These are phyloP conservation scores for Sylvietta virens DNA, from an alignment of 2,113 vertebrate species.

Conservation along the genomic window DNA sequence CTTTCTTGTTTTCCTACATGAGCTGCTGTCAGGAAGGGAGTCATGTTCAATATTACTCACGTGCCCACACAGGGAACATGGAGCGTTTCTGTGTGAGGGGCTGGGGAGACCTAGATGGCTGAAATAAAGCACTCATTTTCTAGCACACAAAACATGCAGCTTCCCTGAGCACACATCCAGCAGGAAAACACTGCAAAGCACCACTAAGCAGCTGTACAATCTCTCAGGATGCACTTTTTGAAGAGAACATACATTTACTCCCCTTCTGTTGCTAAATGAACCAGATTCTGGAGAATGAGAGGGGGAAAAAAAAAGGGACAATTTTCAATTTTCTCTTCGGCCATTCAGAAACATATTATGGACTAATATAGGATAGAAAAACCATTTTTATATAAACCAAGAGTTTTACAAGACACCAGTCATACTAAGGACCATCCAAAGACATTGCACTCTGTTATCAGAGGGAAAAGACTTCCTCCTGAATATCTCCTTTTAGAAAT, in stretches of 20 bases:
- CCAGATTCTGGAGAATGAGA: background rate
- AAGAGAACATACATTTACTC: background rate
- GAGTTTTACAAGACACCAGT: background rate
- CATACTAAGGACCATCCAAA: background rate
- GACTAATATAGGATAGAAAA: background rate
- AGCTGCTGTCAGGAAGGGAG: background rate
- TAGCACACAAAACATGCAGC: background rate
- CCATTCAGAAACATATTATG: background rate
- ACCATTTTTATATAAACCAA: background rate
- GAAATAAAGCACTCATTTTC: background rate
- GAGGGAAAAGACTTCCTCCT: background rate
- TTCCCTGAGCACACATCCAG: background rate
- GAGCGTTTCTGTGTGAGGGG: background rate
- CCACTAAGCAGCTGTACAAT: background rate
- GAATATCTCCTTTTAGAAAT: background rate
- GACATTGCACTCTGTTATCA: background rate
- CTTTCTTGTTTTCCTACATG: background rate
- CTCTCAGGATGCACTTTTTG: background rate
- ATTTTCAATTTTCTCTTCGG: background rate
- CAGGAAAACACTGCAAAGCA: background rate
- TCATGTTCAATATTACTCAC: background rate
- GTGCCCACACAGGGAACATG: background rate
- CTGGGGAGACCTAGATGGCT: background rate
- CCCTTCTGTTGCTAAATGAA: background rate
- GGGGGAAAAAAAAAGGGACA: fast-evolving